These are phyloP conservation scores for Rhaphigaster nebulosa DNA, from an alignment of 2,888 invertebrate species.

Conservation along the genomic window DNA sequence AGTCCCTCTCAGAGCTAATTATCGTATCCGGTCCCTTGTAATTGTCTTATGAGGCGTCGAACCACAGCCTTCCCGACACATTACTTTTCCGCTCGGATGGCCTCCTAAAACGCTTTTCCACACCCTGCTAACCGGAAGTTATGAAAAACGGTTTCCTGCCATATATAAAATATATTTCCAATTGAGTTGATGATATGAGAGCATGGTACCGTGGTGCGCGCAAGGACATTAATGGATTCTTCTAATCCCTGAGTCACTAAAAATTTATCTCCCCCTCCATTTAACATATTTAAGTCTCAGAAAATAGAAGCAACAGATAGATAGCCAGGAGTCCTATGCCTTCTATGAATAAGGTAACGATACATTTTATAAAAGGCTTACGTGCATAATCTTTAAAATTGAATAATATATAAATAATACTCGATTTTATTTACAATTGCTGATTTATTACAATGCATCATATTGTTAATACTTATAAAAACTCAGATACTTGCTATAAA, in stretches of 20 bases:
- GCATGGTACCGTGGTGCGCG: not conserved
- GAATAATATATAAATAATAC: too few relatives aligned
- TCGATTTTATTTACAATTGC: too few relatives aligned
- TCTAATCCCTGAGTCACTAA: not conserved
- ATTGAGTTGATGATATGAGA: not conserved
- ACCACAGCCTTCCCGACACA: conserved; percentile 27
- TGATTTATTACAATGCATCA: too few relatives aligned
- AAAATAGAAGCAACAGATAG: too few relatives aligned
- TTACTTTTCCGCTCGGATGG: conserved; percentile 46
- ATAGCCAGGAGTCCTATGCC: too few relatives aligned
- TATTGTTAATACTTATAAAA: too few relatives aligned
- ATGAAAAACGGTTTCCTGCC: conserved; percentile 14
- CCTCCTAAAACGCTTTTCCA: conserved; percentile 46
- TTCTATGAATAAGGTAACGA: too few relatives aligned
- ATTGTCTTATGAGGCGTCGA: conserved; percentile 28
- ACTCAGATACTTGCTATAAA: too few relatives aligned
- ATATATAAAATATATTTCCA: conserved; percentile 19
- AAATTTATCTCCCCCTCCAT: not conserved
- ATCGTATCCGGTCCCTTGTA: conserved; percentile 52
- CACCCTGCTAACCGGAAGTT: conserved; percentile 35
- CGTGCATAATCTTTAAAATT: too few relatives aligned
- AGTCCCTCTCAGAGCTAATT: conserved; percentile 53
- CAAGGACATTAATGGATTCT: too few relatives aligned
- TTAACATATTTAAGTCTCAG: too few relatives aligned
- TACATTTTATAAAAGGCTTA: too few relatives aligned